These are phyloP conservation scores for Zonitis immaculata DNA, from an alignment of 2,888 invertebrate species.

Conservation along the genomic window DNA sequence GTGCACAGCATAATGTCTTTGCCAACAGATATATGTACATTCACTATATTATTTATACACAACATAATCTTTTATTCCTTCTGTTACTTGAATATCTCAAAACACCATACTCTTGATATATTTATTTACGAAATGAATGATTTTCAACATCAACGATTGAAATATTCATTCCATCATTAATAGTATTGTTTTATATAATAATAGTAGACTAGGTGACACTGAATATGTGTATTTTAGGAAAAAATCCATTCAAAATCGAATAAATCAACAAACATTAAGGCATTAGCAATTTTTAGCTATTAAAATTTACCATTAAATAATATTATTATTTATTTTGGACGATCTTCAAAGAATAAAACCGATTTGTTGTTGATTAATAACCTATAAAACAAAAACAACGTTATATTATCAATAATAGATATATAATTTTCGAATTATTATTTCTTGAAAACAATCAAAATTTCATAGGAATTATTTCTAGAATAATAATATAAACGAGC, in stretches of 20 bases:
- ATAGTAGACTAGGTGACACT: too few relatives aligned
- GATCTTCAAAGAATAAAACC: background rate
- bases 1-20: slow-evolving; percentile 20
- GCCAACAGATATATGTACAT: slow-evolving; percentile 20
- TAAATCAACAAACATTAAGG: too few relatives aligned
- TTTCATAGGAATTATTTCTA: background rate
- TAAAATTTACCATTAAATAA: background rate
- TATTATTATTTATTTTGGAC: background rate
- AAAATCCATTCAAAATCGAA: too few relatives aligned
- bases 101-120: slow-evolving; percentile 8
- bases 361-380: too few relatives aligned
- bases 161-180: background rate
- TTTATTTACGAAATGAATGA: slow-evolving; percentile 1
- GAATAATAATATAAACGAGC: background rate
- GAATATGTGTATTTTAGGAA: too few relatives aligned
- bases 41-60: slow-evolving; percentile 19
- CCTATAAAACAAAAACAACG: too few relatives aligned
- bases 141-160: background rate
- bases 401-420: background rate
- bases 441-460: background rate
- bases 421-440: background rate
- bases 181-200: background rate
- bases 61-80: slow-evolving; percentile 19
- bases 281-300: background rate
- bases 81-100: slow-evolving; percentile 15